Evolutionary conservation across 2,113 vertebrate genomes (phyloP), one percentile per base, ranked within the genome.

Genomic region (Phaetusa simplex): DNA sequence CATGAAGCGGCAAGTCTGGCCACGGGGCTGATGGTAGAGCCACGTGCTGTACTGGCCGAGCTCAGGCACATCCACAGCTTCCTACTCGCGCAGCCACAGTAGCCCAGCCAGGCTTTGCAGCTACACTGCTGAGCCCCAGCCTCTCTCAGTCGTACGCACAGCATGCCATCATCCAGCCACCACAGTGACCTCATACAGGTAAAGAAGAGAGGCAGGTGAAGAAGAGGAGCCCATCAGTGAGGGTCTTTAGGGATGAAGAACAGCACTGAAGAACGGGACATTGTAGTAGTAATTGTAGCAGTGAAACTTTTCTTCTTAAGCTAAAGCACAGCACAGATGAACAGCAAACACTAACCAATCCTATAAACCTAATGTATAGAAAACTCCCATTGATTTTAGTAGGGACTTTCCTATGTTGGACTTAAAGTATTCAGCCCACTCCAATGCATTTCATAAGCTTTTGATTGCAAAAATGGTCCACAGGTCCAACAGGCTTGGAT

Each of bases 401-500:
- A 77, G 47, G 32, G 24, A 15, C 74, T 81, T 85, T 77, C 18
- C 30, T 17, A 6, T 36, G 11, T 74, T 78, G 12, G 32, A 19
- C 23, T 84, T 67, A 45, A 0, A 73, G 12, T 53, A 50, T 77
- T 92, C 23, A 42, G 14, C 12, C 9, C n/a, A 65, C 23, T 84
- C 55, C n/a, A 79, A 23, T 27, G 50, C 38, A 66, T 92, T 96
- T 83, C 45, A 11, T 49, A 92, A 94, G 50, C 18, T 38, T 92
- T 81, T 81, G 76, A 36, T 78, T 92, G 80, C 47, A 96, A 86
- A 90, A 86, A 50, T 42, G 6, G 58, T 69, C 79, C 79, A 78
- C 19, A 52, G 30, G 55, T 95, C 82, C 69, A 72, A 45, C 19
- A 67, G 80, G 6, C 47, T 80, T 62, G 40, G 50, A 56, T 77